phyloP scores from a whole-genome alignment of 2,113 vertebrate species.

The Crotalus horridus region DNA sequence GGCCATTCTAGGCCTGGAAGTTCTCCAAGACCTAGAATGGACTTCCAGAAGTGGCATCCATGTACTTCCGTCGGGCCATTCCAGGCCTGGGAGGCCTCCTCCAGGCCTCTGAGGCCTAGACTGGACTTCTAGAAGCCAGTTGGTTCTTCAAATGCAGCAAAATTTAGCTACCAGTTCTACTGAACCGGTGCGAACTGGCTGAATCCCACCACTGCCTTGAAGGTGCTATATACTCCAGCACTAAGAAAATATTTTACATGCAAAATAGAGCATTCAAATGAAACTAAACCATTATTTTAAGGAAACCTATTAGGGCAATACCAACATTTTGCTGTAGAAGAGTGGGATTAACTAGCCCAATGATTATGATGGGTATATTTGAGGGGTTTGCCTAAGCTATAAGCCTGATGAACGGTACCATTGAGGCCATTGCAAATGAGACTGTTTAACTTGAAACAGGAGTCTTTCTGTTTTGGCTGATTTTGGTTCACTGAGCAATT shows the following conservation, averaged over 20 bases:
- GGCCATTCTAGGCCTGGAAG: too few species aligned
- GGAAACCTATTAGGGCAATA: neutral
- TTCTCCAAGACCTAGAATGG: too few species aligned
- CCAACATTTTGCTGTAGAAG: neutral
- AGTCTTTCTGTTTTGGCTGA: neutral
- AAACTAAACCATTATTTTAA: neutral
- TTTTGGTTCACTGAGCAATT: neutral
- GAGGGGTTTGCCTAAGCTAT: neutral
- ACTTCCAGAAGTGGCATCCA: too few species aligned
- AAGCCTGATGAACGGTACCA: neutral
- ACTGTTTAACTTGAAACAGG: neutral
- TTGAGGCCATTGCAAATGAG: neutral
- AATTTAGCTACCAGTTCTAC: too few species aligned
- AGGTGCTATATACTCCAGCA: too few species aligned
- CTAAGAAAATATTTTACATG: neutral
- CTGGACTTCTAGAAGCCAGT: too few species aligned
- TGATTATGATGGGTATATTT: neutral
- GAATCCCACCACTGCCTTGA: neutral
- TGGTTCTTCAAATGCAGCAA: too few species aligned
- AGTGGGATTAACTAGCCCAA: neutral
- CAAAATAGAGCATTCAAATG: neutral
- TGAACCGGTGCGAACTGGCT: too few species aligned
- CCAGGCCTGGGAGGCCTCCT: too few species aligned
- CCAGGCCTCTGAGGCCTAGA: too few species aligned
- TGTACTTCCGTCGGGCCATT: too few species aligned